Conservation (phyloP, 2,888 invertebrate species). For the Tigriopus californicus region DNA sequence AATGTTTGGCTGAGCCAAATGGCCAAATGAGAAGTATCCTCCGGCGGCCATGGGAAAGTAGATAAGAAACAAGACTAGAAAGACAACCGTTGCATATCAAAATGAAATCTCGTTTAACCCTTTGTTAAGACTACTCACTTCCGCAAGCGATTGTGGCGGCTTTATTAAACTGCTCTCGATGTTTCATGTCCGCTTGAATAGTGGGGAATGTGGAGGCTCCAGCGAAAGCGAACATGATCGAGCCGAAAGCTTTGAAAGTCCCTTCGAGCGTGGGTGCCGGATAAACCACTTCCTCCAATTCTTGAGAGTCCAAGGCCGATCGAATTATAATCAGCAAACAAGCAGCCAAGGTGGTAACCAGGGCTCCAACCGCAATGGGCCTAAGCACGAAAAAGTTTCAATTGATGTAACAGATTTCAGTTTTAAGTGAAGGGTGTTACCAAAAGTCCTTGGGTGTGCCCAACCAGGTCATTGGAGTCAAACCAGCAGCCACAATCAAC, state of each 20-base stretch:
- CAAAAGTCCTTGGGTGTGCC: slow-evolving; percentile 51
- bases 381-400: slow-evolving; percentile 28
- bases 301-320: slow-evolving; percentile 36
- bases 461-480: slow-evolving; percentile 43
- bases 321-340: slow-evolving; percentile 42
- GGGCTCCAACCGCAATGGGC: slow-evolving; percentile 42
- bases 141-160: slow-evolving; percentile 41
- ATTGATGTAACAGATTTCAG: not conserved
- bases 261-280: not conserved
- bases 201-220: slow-evolving; percentile 57
- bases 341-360: slow-evolving; percentile 40
- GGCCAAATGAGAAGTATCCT: slow-evolving; percentile 45
- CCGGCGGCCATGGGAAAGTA: slow-evolving; percentile 41
- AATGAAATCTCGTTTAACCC: slow-evolving; percentile 15
- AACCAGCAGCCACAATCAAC: slow-evolving; percentile 37
- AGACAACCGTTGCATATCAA: slow-evolving; percentile 11
- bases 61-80: slow-evolving; percentile 36
- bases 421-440: slow-evolving; percentile 31
- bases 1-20: slow-evolving; percentile 39
- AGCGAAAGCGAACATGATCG: slow-evolving; percentile 48
- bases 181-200: slow-evolving; percentile 54
- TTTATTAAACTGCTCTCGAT: slow-evolving; percentile 42
- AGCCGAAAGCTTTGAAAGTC: slow-evolving; percentile 37
- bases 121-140: slow-evolving; percentile 30
- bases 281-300: slow-evolving; percentile 16